Percentiles rank a stretch among this genome's conserved stretches.
phyloP scores from a whole-genome alignment of 2,888 invertebrate species.

The Aspidiotus destructor region DNA sequence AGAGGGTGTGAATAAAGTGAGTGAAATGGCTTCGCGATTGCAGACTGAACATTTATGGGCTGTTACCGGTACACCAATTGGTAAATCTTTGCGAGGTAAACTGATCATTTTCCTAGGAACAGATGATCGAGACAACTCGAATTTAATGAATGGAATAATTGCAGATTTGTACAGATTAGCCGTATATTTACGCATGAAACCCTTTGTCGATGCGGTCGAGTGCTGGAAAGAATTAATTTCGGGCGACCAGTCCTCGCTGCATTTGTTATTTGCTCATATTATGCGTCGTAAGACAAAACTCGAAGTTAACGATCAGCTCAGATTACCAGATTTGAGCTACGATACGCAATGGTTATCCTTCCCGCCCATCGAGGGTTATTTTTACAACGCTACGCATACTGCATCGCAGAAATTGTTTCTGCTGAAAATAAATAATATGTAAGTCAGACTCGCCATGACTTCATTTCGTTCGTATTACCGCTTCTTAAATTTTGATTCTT shows the following conservation, averaged over 20 bases:
- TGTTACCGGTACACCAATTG: conserved; percentile 63
- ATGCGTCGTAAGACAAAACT: conserved; percentile 63
- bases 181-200: conserved; percentile 51
- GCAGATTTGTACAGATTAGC: conserved; percentile 50
- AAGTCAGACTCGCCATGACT: not conserved
- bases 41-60: conserved; percentile 59
- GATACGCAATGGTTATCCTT: conserved; percentile 53
- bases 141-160: conserved; percentile 36
- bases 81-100: conserved; percentile 49
- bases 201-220: conserved; percentile 44
- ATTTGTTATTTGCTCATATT: conserved; percentile 47
- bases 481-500: not conserved
- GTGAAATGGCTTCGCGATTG: conserved; percentile 53
- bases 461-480: not conserved
- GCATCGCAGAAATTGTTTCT: conserved; percentile 36
- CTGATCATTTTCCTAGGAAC: not conserved
- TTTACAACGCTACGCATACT: conserved; percentile 55
- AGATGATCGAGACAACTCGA: conserved; percentile 35
- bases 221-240: conserved; percentile 3
- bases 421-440: conserved; percentile 11
- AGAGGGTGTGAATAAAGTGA: conserved; percentile 51
- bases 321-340: conserved; percentile 55
- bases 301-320: conserved; percentile 56
- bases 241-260: conserved; percentile 45
- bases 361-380: conserved; percentile 62